These are phyloP conservation scores for Porites lobata DNA, from an alignment of 92 coral and sea anemone species.

Conservation along the genomic window DNA sequence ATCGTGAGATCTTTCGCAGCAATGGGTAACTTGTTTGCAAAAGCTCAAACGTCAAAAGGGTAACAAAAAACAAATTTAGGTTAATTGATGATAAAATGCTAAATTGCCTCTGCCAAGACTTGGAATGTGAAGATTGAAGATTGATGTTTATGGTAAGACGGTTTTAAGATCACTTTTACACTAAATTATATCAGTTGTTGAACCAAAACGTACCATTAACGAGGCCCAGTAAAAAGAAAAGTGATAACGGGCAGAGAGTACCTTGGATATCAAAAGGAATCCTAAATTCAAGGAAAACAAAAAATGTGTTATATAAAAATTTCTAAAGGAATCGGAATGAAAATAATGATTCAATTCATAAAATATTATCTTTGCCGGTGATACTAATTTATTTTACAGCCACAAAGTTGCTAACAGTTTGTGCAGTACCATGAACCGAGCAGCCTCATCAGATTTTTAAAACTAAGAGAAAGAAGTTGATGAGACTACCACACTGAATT, in stretches of 20 bases:
- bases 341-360: neutral
- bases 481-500: too few species aligned
- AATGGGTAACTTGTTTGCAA: neutral
- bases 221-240: neutral
- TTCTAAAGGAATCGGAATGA: neutral
- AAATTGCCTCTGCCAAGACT: neutral
- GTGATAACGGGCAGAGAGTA: neutral
- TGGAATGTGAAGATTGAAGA: neutral
- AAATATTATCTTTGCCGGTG: neutral
- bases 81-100: neutral
- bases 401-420: too few species aligned
- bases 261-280: conserved; percentile 25
- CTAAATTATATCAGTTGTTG: neutral
- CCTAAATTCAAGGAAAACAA: conserved; percentile 4
- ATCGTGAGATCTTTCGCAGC: too few species aligned
- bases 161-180: neutral
- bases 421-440: too few species aligned
- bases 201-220: neutral
- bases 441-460: too few species aligned
- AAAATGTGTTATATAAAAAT: conserved; percentile 3
- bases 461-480: too few species aligned
- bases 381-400: too few species aligned
- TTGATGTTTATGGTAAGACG: neutral
- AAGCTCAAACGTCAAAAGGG: neutral
- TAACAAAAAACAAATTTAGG: neutral